Conservation (phyloP, 2,888 invertebrate genomes). For the Parnassius mnemosyne region DNA sequence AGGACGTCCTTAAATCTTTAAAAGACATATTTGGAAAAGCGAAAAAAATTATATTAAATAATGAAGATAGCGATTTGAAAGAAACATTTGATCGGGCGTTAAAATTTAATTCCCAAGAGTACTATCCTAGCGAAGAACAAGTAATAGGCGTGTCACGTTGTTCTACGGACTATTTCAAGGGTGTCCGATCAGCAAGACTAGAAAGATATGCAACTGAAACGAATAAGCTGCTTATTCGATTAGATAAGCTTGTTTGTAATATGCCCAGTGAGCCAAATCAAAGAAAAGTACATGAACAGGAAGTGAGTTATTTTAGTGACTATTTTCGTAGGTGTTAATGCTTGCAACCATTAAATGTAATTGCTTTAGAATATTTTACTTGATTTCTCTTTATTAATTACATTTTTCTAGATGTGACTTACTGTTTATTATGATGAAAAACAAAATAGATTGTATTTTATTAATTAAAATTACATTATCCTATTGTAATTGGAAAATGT, state of each 20-base stretch:
- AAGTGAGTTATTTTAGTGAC: conserved; percentile 59
- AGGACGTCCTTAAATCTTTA: conserved; percentile 88
- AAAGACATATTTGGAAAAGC: conserved; percentile 94
- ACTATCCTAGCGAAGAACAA: conserved; percentile 70
- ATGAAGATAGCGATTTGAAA: conserved; percentile 84
- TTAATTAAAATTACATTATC: no score
- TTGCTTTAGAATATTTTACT: neutral
- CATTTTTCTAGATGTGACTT: no score
- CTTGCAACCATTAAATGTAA: neutral
- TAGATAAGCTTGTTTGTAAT: conserved; percentile 93
- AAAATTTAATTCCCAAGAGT: conserved; percentile 64
- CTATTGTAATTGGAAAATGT: no score
- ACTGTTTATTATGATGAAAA: no score
- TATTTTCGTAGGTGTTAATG: neutral
- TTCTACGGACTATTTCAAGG: conserved; percentile 89
- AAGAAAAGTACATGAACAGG: conserved; percentile 87
- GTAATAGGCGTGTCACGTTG: conserved; percentile 83
- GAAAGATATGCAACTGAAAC: conserved; percentile 96
- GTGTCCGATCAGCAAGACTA: conserved; percentile 81
- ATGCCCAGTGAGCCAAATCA: conserved; percentile 86
- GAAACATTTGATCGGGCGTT: conserved; percentile 80
- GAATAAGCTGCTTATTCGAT: conserved; percentile 95
- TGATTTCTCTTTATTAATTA: no score
- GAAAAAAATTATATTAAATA: conserved; percentile 91
- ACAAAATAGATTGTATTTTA: no score